A percentile compares a stretch with the other conserved stretches of the same genome.
Evolutionary conservation across 1,140 invertebrate species (phyloP).

Genomic region (Gryon sp.): DNA sequence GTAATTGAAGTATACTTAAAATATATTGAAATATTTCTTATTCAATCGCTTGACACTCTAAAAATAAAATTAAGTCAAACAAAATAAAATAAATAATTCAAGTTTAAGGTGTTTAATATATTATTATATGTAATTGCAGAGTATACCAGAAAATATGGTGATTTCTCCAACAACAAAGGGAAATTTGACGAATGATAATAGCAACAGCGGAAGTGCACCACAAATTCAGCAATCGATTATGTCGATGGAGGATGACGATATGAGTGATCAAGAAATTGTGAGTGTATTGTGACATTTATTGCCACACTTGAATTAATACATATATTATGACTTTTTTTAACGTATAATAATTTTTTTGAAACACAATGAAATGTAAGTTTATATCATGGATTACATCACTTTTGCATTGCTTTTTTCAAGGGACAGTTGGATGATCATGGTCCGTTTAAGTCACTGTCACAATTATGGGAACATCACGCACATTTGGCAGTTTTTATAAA

Average conservation of each 20-base stretch:
- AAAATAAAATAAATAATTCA: too few relatives aligned
- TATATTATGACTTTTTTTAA: too few relatives aligned
- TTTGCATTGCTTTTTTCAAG: slow-evolving; percentile 71
- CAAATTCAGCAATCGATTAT: slow-evolving; percentile 88
- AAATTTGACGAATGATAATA: slow-evolving; percentile 64
- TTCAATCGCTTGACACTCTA: too few relatives aligned
- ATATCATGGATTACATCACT: too few relatives aligned
- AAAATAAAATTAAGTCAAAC: too few relatives aligned
- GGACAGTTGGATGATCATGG: slow-evolving; percentile 87
- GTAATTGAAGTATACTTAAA: too few relatives aligned
- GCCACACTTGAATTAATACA: too few relatives aligned
- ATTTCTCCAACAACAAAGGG: slow-evolving; percentile 68
- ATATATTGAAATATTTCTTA: too few relatives aligned
- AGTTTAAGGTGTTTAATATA: too few relatives aligned
- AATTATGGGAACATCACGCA: slow-evolving; percentile 86
- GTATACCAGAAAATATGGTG: slow-evolving; percentile 67
- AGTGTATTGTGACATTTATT: slow-evolving; percentile 65
- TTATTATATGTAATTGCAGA: too few relatives aligned
- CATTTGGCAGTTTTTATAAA: slow-evolving; percentile 94
- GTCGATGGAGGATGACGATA: slow-evolving; percentile 96
- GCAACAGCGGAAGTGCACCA: slow-evolving; percentile 70
- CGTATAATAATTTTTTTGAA: too few relatives aligned
- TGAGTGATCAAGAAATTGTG: slow-evolving; percentile 90
- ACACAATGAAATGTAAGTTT: too few relatives aligned
- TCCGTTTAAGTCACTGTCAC: slow-evolving; percentile 87